Evolutionary conservation across 1,140 invertebrate species (phyloP).

Genomic region (Bombus polaris): DNA sequence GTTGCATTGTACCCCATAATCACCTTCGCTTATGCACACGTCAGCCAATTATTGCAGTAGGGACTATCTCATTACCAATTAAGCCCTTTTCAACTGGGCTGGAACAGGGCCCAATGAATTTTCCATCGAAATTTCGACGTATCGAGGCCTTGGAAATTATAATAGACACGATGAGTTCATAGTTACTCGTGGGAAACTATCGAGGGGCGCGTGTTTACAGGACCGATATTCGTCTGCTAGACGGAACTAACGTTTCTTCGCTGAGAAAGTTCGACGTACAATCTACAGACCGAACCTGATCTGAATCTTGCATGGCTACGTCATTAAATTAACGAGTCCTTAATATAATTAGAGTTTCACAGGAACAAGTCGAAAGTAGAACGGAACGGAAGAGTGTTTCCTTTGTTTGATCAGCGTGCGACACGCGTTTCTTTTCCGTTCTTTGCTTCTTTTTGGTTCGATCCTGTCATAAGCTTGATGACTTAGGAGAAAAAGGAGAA

Average conservation of each 20-base stretch:
- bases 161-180: background rate
- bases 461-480: no score
- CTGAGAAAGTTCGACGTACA: background rate
- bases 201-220: background rate
- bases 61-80: constrained; percentile 34
- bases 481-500: background rate
- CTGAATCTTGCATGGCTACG: background rate
- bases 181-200: background rate
- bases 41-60: constrained; percentile 21
- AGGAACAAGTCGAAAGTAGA: constrained; percentile 23
- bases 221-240: no score
- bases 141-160: background rate
- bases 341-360: constrained; percentile 56
- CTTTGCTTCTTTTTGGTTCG: background rate
- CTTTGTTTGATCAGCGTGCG: background rate
- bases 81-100: background rate
- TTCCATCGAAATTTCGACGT: background rate
- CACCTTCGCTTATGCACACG: background rate
- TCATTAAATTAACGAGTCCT: constrained; percentile 54
- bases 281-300: background rate
- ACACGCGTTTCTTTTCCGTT: background rate
- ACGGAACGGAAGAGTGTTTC: background rate
- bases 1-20: constrained; percentile 22
- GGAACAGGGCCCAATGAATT: background rate
- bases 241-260: background rate